Evolutionary conservation across 2,113 vertebrate species (phyloP), one percentile per base, ranked within the genome.

Genomic region (Misgurnus anguillicaudatus): DNA sequence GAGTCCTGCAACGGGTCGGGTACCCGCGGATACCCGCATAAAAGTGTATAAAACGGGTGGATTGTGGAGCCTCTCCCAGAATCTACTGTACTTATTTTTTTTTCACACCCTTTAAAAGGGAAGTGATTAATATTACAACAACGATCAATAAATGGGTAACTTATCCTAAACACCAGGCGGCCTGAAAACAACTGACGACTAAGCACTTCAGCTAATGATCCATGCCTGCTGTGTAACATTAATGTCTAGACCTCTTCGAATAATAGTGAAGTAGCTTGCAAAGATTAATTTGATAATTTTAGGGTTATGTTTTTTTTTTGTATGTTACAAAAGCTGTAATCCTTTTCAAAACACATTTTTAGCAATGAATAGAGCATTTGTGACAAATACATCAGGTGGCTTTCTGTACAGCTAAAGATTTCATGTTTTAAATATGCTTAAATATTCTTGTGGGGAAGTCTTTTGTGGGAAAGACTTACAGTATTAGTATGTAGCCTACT

Each of bases 291-390:
- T 4, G 11, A 53, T 55, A 0, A 39, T 55, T 55, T 70, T 39
- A 39, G 5, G 3, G 6, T 4, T 21, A 19, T 55, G 53, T 57
- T 69, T 21, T 58, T 57, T n/a, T 48, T 31, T 31, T 31, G 3
- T 42, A 73, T 73, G n/a, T 73, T 36, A 72, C 55, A 71, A 58
- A 82, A 70, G 42, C 62, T 69, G 39, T 47, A 21, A 73, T 74
- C 38, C 68, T 69, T 38, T 47, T 68, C 57, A 45, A 19, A 45
- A 58, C 57, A 51, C 57, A 61, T 69, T 78, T 78, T 39, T 19
- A 78, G 41, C 24, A 14, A 36, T 10, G 55, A 16, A 51, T 57
- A 31, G 55, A 24, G n/a, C 1, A 60, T 55, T 7, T 19, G 17
- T 57, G 53, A 57, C 53, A n/a, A n/a, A 9, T 5, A 6, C 17